Percentiles rank a stretch among this genome's conserved stretches.
These are phyloP conservation scores for Drosophila macrothrix DNA, from an alignment of 2,888 invertebrate genomes.

Conservation along the genomic window DNA sequence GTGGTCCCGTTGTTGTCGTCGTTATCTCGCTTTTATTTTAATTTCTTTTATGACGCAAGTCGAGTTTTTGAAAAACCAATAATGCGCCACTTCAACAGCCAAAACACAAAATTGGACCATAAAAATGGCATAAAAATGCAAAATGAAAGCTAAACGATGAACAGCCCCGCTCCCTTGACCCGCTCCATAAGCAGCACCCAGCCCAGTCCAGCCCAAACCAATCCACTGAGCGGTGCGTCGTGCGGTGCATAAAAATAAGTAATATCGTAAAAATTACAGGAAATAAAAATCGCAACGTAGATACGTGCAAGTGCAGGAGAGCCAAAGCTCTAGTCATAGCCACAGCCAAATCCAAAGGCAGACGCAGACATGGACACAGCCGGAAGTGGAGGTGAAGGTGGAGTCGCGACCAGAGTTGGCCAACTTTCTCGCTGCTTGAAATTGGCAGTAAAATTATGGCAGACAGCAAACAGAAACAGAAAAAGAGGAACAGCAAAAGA, in stretches of 20 bases:
- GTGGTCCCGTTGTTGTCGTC: background rate
- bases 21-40: constrained; percentile 52
- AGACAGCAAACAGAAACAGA: constrained; percentile 30
- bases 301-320: constrained; percentile 72
- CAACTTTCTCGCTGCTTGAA: constrained; percentile 72
- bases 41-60: constrained; percentile 64
- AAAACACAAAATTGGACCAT: constrained; percentile 54
- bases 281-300: constrained; percentile 77
- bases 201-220: constrained; percentile 5
- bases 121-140: constrained; percentile 73
- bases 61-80: constrained; percentile 69
- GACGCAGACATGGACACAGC: background rate
- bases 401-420: constrained; percentile 38
- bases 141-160: constrained; percentile 73
- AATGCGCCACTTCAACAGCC: constrained; percentile 58
- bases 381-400: background rate
- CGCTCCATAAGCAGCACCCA: constrained; percentile 16
- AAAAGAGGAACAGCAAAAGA: constrained; percentile 21
- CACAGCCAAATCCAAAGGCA: constrained; percentile 18
- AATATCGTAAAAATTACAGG: constrained; percentile 80
- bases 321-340: constrained; percentile 26
- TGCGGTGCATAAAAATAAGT: constrained; percentile 79
- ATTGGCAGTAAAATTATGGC: constrained; percentile 76
- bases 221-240: constrained; percentile 48
- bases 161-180: constrained; percentile 42